Base-by-base conservation (phyloP, 2,797 vertebrate species). In the Harpagifer antarcticus region DNA sequence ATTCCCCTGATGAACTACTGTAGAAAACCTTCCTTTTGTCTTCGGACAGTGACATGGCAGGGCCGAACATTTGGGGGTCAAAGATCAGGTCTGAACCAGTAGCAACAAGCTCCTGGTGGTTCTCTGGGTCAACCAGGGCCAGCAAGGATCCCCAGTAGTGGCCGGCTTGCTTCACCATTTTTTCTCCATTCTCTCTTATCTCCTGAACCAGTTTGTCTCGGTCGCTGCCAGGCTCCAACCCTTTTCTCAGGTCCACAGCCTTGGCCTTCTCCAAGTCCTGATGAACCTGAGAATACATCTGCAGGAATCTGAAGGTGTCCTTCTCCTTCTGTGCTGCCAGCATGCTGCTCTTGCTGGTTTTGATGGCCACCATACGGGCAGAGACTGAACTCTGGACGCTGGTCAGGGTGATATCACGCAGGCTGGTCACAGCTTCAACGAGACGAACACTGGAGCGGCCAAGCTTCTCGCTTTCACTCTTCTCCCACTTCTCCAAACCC, bases 251-350 rank as follows among this genome's bases (percentile, higher is more conserved):
- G 60, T 90, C 86, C 65, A 87, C 85, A 9, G 47, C 76, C 12
- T 86, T 83, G 78, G 91, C 91, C 17, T 85, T 88, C 61, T 90
- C 83, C 64, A 92, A n/a, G 58, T 92, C 85, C 65, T 79, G 57
- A 17, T 88, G 61, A 57, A 93, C 91, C 81, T 86, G 78, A 57
- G 87, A 77, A 74, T 84, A 93, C 84, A 82, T 85, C 88, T 92
- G 88, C 52, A 94, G 80, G 83, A 94, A 93, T 23, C 73, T 81
- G 83, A 91, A 92, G 72, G 78, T 45, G 72, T 91, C 91, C 68
- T 79, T 86, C 80, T 91, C 88, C 0, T 37, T 62, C 74, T 84
- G 79, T 3, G 85, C 90, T 19, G 79, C 89, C 44, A 84, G 56
- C 2, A 90, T 48, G 83, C 87, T 91, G 67, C 40, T 83, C 66